Base-by-base conservation (phyloP, 2,113 vertebrate genomes). In the Pungitius pungitius region DNA sequence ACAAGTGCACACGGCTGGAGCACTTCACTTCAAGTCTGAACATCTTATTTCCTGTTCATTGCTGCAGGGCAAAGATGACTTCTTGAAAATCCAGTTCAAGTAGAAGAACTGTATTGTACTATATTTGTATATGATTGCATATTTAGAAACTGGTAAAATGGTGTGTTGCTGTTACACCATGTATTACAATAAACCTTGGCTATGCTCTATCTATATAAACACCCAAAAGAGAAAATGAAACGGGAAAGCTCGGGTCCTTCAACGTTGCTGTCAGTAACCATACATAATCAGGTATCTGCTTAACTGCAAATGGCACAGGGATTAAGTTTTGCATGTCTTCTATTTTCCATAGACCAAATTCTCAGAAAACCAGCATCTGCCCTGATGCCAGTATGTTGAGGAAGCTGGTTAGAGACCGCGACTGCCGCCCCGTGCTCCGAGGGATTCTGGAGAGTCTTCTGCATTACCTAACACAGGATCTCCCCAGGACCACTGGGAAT, bases 401-500 rank as follows among this genome's bases (percentile, higher is more conserved):
- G 88, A 96, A 92, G 90, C 91, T 95, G 80, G 75, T 95, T 40
- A 78, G 92, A 86, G 91, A 91, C 61, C 87, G 90, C 73, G 89
- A 82, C 18, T 91, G 92, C 1, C 65, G 57, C 27, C 89, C 89
- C 11, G 95, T 90, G 0, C 77, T 92, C 37, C 92, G 93, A 57
- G 93, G 91, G 57, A 81, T 97, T 85, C 94, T 99, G 67, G 89
- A 93, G 84, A 95, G 83, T 83, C 93, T 99, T 40, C 91, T 97
- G 60, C 82, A 91, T 0, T 98, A 97, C 0, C 26, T 96, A 56
- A 93, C 85, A 0, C 82, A 92, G 18, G 86, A 88, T 0, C 45
- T 90, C 18, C 69, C 75, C 26, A 78, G 57, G 76, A 62, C 55
- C 13, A 8, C 10, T 24, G n/a, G 27, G 57, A 61, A 62, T 37